Evolutionary conservation across 2,888 invertebrate species (phyloP), one percentile per base, ranked within the genome.

Genomic region (Carterocephalus palaemon): DNA sequence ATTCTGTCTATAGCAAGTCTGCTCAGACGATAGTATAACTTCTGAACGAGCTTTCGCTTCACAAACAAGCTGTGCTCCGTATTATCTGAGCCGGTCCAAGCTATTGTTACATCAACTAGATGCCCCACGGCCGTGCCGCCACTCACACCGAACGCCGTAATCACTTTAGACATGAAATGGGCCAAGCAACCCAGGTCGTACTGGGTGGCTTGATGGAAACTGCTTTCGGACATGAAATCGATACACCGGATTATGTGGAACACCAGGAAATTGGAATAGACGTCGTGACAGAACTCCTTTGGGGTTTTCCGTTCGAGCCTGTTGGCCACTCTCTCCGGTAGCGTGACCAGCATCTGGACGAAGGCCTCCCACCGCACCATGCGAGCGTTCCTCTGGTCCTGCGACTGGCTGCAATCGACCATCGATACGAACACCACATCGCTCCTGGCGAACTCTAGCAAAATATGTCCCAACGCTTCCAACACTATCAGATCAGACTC

Each of bases 311-410:
- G 79, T 49, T 90, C 75, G 16, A 91, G 56, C 56, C 86, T 88
- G 63, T 95, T 95, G 4, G 93, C 92, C 26, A 95, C 77, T 53
- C 92, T 81, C 57, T 86, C 90, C 0, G 95, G 94, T 37, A 95
- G 58, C 1, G 92, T 92, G 4, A 90, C 75, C 38, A 94, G 58
- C 32, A 89, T 58, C 61, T 92, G 92, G 0, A 92, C 81, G 12
- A 88, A 89, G 20, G 78, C 81, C 47, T 88, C 82, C 86, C 90
- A 90, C 2, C 80, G 72, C 0, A 53, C 49, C 23, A 63, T 62
- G 1, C 57, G 52, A 49, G 40, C 51, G 51, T 53, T 49, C 1
- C 67, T 62, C 1, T 58, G 48, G 0, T 46, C 41, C 0, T 54
- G n/a, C n/a, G n/a, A n/a, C n/a, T 63, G 52, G 17, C 71, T 73